phyloP scores from a whole-genome alignment of 2,888 invertebrate genomes.

The Synergus umbraculus region DNA sequence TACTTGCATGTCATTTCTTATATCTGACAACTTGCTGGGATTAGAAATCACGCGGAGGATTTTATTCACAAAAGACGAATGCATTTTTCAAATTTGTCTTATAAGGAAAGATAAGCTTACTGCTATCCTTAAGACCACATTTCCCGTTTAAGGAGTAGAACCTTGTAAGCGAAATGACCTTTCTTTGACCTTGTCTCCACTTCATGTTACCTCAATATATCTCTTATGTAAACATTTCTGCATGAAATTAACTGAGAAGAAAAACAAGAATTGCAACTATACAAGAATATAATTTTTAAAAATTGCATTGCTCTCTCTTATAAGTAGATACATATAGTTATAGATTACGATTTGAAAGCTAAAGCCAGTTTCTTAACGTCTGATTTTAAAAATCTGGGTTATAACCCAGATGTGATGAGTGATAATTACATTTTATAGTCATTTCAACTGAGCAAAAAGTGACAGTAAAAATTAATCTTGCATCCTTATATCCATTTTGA shows the following conservation, averaged over 20 bases:
- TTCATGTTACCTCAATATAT: conserved; percentile 25
- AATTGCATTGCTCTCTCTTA: neutral
- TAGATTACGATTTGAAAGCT: conserved; percentile 19
- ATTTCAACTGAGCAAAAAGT: neutral
- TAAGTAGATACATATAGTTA: neutral
- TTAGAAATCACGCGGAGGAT: neutral
- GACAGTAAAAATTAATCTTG: conserved; percentile 19
- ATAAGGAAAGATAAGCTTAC: neutral
- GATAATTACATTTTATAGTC: conserved; percentile 36
- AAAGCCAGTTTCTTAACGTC: conserved; percentile 1
- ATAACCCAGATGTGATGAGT: conserved; percentile 30
- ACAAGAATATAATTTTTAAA: neutral
- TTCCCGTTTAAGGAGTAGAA: neutral
- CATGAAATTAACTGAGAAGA: neutral
- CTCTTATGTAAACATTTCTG: conserved; percentile 25
- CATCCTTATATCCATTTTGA: neutral
- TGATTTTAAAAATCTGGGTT: conserved; percentile 35
- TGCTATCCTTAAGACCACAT: neutral
- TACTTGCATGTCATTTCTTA: neutral
- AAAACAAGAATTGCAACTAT: neutral
- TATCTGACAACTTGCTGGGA: neutral
- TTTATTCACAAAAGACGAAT: neutral
- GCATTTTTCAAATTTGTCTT: neutral
- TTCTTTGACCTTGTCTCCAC: conserved; percentile 3
- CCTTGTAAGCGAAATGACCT: conserved; percentile 11